Evolutionary conservation across 2,888 invertebrate species (phyloP), one percentile per base, ranked within the genome.

Genomic region (Eremobia ochroleuca): DNA sequence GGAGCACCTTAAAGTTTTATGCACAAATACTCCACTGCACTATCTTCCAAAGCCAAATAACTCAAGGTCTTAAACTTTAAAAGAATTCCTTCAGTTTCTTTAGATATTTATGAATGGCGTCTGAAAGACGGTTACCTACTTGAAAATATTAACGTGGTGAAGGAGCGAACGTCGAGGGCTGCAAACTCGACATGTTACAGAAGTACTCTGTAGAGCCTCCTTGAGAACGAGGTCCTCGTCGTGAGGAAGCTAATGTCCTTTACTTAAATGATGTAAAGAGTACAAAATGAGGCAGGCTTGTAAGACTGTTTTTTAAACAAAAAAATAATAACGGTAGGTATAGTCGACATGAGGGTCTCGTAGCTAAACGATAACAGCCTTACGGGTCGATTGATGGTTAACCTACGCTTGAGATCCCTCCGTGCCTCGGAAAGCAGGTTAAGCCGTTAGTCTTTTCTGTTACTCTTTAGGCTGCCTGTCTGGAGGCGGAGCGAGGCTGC

Each of bases 131-230:
- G 52, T 28, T 37, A n/a, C n/a, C 34, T 31, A 52, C 79, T 86
- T 83, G 28, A 82, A 46, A 82, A 77, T 73, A 62, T 76, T 82
- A 85, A 73, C 55, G 46, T 73, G n/a, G 34, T 58, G 43, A 49
- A 40, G 31, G 34, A 31, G 52, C 58, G 61, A 58, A 28, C 66
- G 73, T 58, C 4, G 49, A 85, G 86, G 58, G 72, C 55, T 83
- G 83, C 79, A 72, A 69, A 72, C 72, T 86, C 86, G 52, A 77
- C 78, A 84, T 79, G 72, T 83, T 75, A 59, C 43, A 59, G 28
- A 58, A 87, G 85, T 55, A 72, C 62, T 69, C 59, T 43, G 31
- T 59, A 4, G 28, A 83, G 77, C 21, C 77, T 58, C 21, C 74
- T 86, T 86, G 62, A 83, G 25, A 21, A 46, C 61, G n/a, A 46